A percentile compares a stretch with the other conserved stretches of the same genome.
Conservation (phyloP, 2,888 invertebrate genomes). For the Gymnoscelis rufifasciata region DNA sequence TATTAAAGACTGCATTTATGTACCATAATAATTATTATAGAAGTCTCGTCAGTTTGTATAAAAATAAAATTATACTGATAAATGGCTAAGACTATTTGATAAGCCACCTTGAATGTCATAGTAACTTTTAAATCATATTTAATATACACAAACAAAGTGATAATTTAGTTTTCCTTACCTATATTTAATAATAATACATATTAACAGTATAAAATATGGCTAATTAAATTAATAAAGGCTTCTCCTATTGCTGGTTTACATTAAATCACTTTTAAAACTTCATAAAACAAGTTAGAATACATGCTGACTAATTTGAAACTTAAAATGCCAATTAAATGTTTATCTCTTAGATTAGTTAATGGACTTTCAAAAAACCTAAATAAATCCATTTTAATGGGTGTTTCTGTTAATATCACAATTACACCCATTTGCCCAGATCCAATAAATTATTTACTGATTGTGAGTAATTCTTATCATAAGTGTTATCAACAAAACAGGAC, state of each 20-base stretch:
- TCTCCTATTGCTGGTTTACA: slow-evolving; percentile 17
- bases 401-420: slow-evolving; percentile 7
- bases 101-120: slow-evolving; percentile 8
- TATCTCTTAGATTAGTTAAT: background rate
- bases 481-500: slow-evolving; percentile 26
- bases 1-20: background rate
- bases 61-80: slow-evolving; percentile 6
- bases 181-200: slow-evolving; percentile 9
- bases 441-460: slow-evolving; percentile 13
- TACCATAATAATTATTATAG: background rate
- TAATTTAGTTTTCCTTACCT: slow-evolving; percentile 15
- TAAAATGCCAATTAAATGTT: too few species aligned
- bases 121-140: slow-evolving; percentile 1
- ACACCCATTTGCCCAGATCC: slow-evolving; percentile 14
- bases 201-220: slow-evolving; percentile 22
- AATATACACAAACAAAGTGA: slow-evolving; percentile 9
- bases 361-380: slow-evolving; percentile 4
- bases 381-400: slow-evolving; percentile 1
- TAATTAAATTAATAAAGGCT: slow-evolving; percentile 19
- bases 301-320: background rate
- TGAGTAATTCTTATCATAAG: slow-evolving; percentile 19
- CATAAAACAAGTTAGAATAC: slow-evolving; percentile 2
- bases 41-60: slow-evolving; percentile 3
- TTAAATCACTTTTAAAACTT: slow-evolving; percentile 9
- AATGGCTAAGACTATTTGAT: slow-evolving; percentile 9